These are phyloP conservation scores for Ectemnius cavifrons DNA, from an alignment of 2,888 invertebrate species.

Conservation along the genomic window DNA sequence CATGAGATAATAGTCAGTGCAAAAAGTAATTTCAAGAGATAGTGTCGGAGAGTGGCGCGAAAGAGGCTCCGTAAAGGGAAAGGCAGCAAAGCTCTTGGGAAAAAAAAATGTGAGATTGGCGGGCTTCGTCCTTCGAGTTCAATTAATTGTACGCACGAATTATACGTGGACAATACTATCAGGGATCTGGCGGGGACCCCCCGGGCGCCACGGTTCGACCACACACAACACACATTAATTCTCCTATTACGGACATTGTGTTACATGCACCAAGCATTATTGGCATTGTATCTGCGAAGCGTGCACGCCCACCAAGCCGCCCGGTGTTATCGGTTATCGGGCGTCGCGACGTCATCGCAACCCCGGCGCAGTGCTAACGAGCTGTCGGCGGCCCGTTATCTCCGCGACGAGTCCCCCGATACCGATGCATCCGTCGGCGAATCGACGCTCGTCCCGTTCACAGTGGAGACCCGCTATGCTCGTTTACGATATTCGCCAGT, in stretches of 20 bases:
- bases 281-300: conserved; percentile 56
- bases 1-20: too few species aligned
- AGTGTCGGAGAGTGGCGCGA: too few species aligned
- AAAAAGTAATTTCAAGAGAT: too few species aligned
- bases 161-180: conserved; percentile 73
- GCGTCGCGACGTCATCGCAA: conserved; percentile 68
- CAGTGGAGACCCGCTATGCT: background rate
- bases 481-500: background rate
- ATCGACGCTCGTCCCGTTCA: conserved; percentile 8
- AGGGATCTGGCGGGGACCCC: conserved; percentile 64
- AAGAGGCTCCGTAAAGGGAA: too few species aligned
- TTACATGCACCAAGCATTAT: conserved; percentile 47
- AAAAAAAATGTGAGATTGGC: conserved; percentile 2
- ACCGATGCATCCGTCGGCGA: conserved; percentile 34
- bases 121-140: conserved; percentile 53
- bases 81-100: too few species aligned
- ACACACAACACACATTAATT: conserved; percentile 74
- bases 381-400: conserved; percentile 67
- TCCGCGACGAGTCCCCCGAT: conserved; percentile 47
- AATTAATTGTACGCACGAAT: conserved; percentile 72
- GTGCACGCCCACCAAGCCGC: conserved; percentile 57
- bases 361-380: conserved; percentile 68
- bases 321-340: conserved; percentile 63
- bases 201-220: conserved; percentile 62
- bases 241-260: conserved; percentile 72